Conservation (phyloP, 2,113 vertebrate genomes). For the Stomatorhinus ivindoensis region DNA sequence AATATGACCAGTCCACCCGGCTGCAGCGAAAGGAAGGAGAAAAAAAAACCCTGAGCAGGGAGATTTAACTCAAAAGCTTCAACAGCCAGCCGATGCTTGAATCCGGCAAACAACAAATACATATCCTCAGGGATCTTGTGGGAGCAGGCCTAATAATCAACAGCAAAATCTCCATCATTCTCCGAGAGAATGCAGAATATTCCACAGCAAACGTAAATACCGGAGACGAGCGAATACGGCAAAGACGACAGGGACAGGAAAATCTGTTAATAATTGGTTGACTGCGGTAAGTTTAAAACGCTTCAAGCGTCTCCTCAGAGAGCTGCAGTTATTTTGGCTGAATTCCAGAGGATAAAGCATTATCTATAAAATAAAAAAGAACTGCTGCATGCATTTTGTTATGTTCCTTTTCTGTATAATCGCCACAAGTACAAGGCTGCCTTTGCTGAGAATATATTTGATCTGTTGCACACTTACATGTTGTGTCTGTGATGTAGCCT, state of each 20-base stretch:
- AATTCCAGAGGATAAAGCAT: constrained; percentile 40
- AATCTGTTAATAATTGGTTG: constrained; percentile 67
- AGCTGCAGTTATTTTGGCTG: constrained; percentile 24
- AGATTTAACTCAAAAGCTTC: constrained; percentile 47
- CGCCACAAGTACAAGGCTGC: constrained; percentile 61
- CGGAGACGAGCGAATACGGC: constrained; percentile 21
- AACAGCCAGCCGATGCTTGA: constrained; percentile 60
- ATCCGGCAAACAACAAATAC: constrained; percentile 63
- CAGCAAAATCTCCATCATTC: constrained; percentile 72
- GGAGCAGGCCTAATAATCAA: constrained; percentile 79
- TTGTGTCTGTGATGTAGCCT: constrained; percentile 75
- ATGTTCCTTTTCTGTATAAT: constrained; percentile 68
- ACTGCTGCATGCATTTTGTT: constrained; percentile 74
- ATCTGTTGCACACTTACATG: constrained; percentile 78
- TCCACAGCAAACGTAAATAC: constrained; percentile 22
- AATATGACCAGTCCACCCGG: constrained; percentile 10
- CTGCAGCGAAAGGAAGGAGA: constrained; percentile 9
- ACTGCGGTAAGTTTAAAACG: constrained; percentile 61
- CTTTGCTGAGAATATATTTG: constrained; percentile 52
- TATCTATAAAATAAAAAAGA: constrained; percentile 65
- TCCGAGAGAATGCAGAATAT: constrained; percentile 58
- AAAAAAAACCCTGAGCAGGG: constrained; percentile 34
- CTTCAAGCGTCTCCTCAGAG: constrained; percentile 55
- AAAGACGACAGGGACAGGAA: constrained; percentile 34
- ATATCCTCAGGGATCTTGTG: constrained; percentile 68